These are phyloP conservation scores for Ypsolopha sequella DNA, from an alignment of 2,888 invertebrate species.

Conservation along the genomic window DNA sequence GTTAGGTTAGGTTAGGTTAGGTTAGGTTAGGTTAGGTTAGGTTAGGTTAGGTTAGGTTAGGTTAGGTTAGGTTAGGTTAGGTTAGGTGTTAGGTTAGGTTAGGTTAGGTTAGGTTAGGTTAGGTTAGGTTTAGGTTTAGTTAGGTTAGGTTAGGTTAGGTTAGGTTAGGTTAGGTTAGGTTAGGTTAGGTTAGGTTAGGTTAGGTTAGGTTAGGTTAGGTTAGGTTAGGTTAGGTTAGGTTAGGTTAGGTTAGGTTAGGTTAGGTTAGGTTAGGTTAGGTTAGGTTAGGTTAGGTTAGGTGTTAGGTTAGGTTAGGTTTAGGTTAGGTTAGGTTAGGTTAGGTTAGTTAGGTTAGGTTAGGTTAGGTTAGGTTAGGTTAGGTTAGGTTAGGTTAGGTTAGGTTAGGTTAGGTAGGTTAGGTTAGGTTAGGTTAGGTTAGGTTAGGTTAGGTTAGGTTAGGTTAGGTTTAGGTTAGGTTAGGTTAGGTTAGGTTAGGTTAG, in stretches of 20 bases:
- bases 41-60: too few species aligned
- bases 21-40: too few species aligned
- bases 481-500: background rate
- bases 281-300: background rate
- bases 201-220: background rate
- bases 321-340: background rate
- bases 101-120: background rate
- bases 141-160: background rate
- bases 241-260: background rate
- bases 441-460: background rate
- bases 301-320: background rate
- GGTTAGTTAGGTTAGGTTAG: slow-evolving; percentile 4
- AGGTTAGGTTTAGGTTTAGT: background rate
- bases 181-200: background rate
- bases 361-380: slow-evolving; percentile 8
- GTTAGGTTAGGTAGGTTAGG: slow-evolving; percentile 7
- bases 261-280: slow-evolving; percentile 4
- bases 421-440: slow-evolving; percentile 7
- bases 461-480: background rate
- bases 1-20: background rate
- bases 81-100: too few species aligned
- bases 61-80: background rate
- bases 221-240: background rate
- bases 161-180: background rate
- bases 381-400: slow-evolving; percentile 10